Base-by-base conservation (phyloP, 2,113 vertebrate species). In the Dipodomys spectabilis region DNA sequence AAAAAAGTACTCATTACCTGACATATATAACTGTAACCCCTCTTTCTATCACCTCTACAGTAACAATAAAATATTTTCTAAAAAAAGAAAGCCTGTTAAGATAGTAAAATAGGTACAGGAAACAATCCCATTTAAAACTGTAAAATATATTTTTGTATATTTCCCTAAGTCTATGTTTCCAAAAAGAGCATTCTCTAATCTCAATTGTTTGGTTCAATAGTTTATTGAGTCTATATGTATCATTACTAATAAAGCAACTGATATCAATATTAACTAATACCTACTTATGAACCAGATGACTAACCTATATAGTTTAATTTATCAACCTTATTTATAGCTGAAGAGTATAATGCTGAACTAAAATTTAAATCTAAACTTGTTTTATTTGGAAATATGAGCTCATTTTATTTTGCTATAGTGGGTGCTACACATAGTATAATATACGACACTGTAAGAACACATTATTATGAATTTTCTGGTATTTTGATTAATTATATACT, bases 391-490 rank as follows among this genome's bases (percentile, higher is more conserved):
- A 86, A 86, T 71, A 8, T 86, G 18, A 72, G 32, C 18, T 92
- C 28, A 71, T 53, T 94, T 94, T 5, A n/a, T 95, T 92, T 25
- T 90, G 15, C 39, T 86, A 6, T 20, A 32, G 20, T 80, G 13
- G 67, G 13, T 67, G 1, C 10, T 69, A 84, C 35, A 53, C 12
- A 81, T 53, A 68, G 16, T 32, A 86, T 0, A 73, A 1, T 49
- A 60, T 19, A 78, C 75, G 12, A 92, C 5, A 67, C 44, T 92
- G 1, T 67, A 11, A 65, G 6, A 92, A 72, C 79, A 49, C 30
- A 92, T 92, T 75, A 87, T 82, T 86, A n/a, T 65, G 5, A 82
- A 67, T 77, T 86, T 75, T 80, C 68, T 90, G 86, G 9, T 35
- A 62, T 49, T 65, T 18, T 91, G 15, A 5, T 88, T 77, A 85